These are phyloP conservation scores for Synergus gifuensis DNA, from an alignment of 2,888 invertebrate species.

Conservation along the genomic window DNA sequence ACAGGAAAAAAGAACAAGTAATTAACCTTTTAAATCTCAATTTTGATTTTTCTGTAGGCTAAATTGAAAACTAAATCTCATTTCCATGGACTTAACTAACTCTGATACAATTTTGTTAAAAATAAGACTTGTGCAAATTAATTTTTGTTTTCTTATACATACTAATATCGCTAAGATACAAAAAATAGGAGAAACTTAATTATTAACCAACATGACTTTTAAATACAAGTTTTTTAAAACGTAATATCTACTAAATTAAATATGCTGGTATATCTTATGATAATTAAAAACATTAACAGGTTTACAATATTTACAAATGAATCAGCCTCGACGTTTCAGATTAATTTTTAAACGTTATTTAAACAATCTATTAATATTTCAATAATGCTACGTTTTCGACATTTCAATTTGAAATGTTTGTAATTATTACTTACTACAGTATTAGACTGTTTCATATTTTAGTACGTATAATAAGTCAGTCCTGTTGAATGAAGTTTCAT, in stretches of 20 bases:
- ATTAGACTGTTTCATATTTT: not conserved
- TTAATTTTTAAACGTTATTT: not conserved
- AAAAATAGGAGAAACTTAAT: not conserved
- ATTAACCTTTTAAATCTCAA: too few species aligned
- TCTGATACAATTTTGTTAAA: too few species aligned
- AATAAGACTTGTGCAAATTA: too few species aligned
- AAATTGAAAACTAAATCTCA: too few species aligned
- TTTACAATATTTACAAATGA: not conserved
- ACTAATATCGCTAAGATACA: too few species aligned
- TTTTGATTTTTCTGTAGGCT: too few species aligned
- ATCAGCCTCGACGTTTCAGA: not conserved
- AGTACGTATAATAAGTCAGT: not conserved
- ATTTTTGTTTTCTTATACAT: too few species aligned
- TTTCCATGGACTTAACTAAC: too few species aligned
- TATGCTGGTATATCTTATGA: not conserved
- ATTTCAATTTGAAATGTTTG: not conserved
- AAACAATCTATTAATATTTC: not conserved
- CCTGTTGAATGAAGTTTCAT: slow-evolving; percentile 33
- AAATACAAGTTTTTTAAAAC: not conserved
- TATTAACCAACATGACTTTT: not conserved
- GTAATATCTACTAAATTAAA: not conserved
- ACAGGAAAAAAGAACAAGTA: too few species aligned
- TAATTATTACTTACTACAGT: not conserved
- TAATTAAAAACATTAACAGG: not conserved
- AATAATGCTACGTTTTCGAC: not conserved